Base-by-base conservation (phyloP, 2,888 invertebrate genomes). In the Sinotaia quadrata region DNA sequence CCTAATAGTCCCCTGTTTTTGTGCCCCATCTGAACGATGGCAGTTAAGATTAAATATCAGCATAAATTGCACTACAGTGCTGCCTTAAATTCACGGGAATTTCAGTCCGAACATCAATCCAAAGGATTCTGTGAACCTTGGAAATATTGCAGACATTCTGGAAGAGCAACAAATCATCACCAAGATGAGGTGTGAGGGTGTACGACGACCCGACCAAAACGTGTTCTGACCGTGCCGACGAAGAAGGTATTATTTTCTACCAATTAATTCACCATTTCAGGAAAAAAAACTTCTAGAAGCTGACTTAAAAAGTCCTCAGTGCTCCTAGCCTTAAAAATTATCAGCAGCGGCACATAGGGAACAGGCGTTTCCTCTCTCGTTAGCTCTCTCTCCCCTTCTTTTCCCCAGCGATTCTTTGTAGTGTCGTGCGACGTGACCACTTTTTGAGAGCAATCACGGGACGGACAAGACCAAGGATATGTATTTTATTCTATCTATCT, bases 401-500 rank as follows among this genome's bases (percentile, higher is more conserved):
- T 56, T 65, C 54, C 56, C 65, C 54, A 52, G 56, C 37, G 44
- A 65, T 44, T 44, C 47, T 47, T 51, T 29, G 24, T 63, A 33
- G 34, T 37, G 65, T 65, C 65, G 65, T 54, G 41, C 54, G 44
- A 52, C 65, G 56, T 52, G 54, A 29, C 33, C 56, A 24, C 31
- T 21, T 21, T n/a, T n/a, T 18, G 36, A 27, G 51, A 36, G 31
- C 34, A 24, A 36, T 29, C 31, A 52, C 56, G 65, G 65, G 65
- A 65, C 65, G 56, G 65, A 65, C 65, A n/a, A 54, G 31, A 34
- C 29, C 65, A 52, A 31, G 31, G 21, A 7, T 4, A 24, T 10
- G 2, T 0, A 29, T 12, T 67, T 93, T 88, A 41, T 87, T 87
- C 70, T 91, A 90, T 33, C 91, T 90, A 1, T 89, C 91, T 72